Evolutionary conservation across 2,888 invertebrate genomes (phyloP).

Genomic region (Xanthostigma xanthostigma): DNA sequence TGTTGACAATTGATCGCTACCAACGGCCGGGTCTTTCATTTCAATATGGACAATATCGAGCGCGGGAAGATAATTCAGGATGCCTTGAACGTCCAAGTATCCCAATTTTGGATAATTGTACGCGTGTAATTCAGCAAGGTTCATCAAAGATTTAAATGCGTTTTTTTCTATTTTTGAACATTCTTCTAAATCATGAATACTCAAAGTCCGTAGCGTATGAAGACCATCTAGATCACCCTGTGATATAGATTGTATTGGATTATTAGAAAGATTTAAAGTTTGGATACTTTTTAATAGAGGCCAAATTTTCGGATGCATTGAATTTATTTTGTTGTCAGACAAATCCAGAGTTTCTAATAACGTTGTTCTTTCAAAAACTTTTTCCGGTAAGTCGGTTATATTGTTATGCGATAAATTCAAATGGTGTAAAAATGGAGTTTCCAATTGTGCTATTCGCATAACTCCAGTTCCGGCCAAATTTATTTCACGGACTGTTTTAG

Average conservation of each 20-base stretch:
- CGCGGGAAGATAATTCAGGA: conserved; percentile 57
- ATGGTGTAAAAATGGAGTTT: conserved; percentile 70
- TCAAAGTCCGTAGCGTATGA: conserved; percentile 45
- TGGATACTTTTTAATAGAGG: conserved; percentile 54
- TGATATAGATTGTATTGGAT: conserved; percentile 63
- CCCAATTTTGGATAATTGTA: conserved; percentile 67
- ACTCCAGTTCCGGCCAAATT: conserved; percentile 73
- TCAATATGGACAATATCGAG: conserved; percentile 69
- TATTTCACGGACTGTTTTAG: conserved; percentile 69
- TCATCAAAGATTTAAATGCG: conserved; percentile 57
- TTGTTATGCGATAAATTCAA: conserved; percentile 68
- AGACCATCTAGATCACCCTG: conserved; percentile 63
- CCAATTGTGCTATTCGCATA: conserved; percentile 45
- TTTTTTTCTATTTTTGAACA: conserved; percentile 69
- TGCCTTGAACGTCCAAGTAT: conserved; percentile 72
- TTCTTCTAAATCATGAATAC: conserved; percentile 48
- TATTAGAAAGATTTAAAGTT: conserved; percentile 63
- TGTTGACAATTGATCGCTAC: conserved; percentile 67
- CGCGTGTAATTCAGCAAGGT: conserved; percentile 53
- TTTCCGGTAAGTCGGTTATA: conserved; percentile 46
- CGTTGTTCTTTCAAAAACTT: conserved; percentile 63
- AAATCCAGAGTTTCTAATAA: conserved; percentile 63
- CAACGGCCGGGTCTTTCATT: conserved; percentile 68
- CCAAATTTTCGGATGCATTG: conserved; percentile 50
- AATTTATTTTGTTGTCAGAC: conserved; percentile 52